Conservation (phyloP, 2,113 vertebrate genomes). For the Notarius quadriscutis region DNA sequence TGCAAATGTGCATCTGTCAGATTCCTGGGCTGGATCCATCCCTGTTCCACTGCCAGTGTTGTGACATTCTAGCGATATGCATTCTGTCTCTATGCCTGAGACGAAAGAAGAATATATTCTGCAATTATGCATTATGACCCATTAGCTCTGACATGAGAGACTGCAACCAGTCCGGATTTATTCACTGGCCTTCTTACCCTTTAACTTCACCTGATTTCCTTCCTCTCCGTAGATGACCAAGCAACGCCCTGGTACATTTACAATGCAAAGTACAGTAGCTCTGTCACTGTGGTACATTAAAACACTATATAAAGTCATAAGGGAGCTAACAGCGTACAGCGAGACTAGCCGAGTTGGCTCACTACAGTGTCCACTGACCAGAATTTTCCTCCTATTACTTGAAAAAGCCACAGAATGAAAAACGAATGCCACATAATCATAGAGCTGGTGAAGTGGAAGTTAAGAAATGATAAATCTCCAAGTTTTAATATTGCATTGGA, state of each 20-base stretch:
- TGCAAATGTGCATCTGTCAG: too few relatives aligned
- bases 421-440: conserved; percentile 18
- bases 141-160: conserved; percentile 15
- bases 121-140: conserved; percentile 11
- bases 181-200: conserved; percentile 1
- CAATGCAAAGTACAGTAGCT: conserved; percentile 21
- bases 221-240: conserved; percentile 9
- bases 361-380: conserved; percentile 13
- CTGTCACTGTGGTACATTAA: conserved; percentile 21
- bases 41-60: background rate
- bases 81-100: background rate
- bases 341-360: background rate
- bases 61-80: background rate
- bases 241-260: conserved; percentile 12
- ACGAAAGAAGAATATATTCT: background rate
- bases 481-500: background rate
- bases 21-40: too few relatives aligned
- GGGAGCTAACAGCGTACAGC: background rate
- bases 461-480: background rate
- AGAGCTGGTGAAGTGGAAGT: background rate
- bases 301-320: conserved; percentile 20
- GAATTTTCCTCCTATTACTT: conserved; percentile 17
- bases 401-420: conserved; percentile 7
- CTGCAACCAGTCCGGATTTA: conserved; percentile 33
- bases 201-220: conserved; percentile 29